Conservation (phyloP, 1,140 invertebrate species). For the Meloidogyne exigua region DNA sequence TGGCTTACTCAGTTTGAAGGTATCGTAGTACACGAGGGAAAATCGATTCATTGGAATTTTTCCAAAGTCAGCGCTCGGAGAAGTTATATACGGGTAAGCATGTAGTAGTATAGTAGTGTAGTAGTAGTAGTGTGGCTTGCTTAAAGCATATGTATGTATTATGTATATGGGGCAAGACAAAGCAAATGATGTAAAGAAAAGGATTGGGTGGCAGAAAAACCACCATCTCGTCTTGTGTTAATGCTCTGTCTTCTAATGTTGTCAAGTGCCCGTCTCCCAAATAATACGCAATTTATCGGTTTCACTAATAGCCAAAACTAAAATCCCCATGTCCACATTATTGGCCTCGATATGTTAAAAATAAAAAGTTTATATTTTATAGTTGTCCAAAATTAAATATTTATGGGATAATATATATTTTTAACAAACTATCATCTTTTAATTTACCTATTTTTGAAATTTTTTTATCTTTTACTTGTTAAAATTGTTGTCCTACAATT, state of each 20-base stretch:
- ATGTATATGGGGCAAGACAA: too few relatives aligned
- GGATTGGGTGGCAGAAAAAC: background rate
- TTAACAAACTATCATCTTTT: too few relatives aligned
- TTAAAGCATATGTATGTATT: background rate
- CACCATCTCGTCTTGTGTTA: background rate
- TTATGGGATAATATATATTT: too few relatives aligned
- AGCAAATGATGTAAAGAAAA: background rate
- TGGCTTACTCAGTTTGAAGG: background rate
- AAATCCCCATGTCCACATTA: background rate
- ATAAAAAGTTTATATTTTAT: background rate
- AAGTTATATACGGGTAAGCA: background rate
- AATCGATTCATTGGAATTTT: constrained; percentile 2
- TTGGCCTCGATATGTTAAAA: background rate
- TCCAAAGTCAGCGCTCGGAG: constrained; percentile 1
- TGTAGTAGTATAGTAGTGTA: background rate
- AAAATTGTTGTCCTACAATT: too few relatives aligned
- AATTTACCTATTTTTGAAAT: too few relatives aligned
- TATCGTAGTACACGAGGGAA: background rate
- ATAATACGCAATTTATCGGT: constrained; percentile 2
- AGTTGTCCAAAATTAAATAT: background rate
- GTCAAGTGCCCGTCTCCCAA: background rate
- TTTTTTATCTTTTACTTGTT: too few relatives aligned
- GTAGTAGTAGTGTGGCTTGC: background rate
- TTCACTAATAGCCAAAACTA: background rate
- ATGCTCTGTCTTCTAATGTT: constrained; percentile 1